Percentiles rank a stretch among this genome's conserved stretches.
Evolutionary conservation across 2,888 invertebrate genomes (phyloP).

Genomic region (Coecobrya sp.): DNA sequence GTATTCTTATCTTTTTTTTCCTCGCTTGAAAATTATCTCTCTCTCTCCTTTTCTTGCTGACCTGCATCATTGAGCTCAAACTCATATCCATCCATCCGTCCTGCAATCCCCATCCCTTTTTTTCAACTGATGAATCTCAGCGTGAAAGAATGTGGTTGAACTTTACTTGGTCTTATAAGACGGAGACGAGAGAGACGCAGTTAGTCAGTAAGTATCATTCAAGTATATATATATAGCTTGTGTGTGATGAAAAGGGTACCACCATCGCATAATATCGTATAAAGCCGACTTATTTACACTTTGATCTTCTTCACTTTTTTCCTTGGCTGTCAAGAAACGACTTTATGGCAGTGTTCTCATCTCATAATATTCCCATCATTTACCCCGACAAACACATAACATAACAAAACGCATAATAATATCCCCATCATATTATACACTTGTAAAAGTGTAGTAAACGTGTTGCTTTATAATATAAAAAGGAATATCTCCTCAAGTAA

Average conservation of each 20-base stretch:
- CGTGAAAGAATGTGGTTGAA: conserved; percentile 60
- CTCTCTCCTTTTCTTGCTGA: conserved; percentile 52
- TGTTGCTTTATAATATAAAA: background rate
- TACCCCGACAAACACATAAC: conserved; percentile 50
- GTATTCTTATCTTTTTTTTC: conserved; percentile 28
- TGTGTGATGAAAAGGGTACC: conserved; percentile 38
- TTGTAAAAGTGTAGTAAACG: background rate
- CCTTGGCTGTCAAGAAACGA: conserved; percentile 21
- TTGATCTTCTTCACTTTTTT: conserved; percentile 30
- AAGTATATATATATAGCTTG: background rate
- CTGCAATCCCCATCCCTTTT: conserved; percentile 47
- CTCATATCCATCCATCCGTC: conserved; percentile 43
- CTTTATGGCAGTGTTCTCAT: conserved; percentile 58
- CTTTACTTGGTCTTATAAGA: background rate
- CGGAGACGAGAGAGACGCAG: too few relatives aligned
- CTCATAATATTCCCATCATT: conserved; percentile 64
- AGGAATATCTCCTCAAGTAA: background rate
- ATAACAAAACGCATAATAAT: background rate
- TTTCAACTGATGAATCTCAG: conserved; percentile 53
- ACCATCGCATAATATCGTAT: conserved; percentile 16
- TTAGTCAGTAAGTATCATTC: background rate
- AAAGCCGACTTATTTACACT: conserved; percentile 50
- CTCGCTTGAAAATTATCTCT: conserved; percentile 36
- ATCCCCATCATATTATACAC: conserved; percentile 12
- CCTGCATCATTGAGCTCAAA: conserved; percentile 73